Percentiles rank a stretch among this genome's conserved stretches.
Conservation (phyloP, 2,113 vertebrate species). For the Dasypus novemcinctus region DNA sequence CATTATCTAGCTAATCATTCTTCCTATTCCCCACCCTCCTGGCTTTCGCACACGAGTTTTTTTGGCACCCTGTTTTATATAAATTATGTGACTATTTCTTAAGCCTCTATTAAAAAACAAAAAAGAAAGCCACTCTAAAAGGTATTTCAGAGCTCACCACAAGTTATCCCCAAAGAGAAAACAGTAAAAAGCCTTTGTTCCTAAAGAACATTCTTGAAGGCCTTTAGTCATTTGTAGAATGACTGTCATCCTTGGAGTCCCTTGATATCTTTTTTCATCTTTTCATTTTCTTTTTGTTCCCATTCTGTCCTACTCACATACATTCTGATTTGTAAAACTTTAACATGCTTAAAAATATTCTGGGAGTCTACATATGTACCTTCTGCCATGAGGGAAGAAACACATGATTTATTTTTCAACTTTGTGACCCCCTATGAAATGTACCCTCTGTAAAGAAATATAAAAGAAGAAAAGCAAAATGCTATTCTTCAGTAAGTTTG, state of each 20-base stretch:
- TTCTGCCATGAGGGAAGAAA: neutral
- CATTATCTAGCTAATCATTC: neutral
- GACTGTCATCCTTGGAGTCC: neutral
- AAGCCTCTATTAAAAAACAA: neutral
- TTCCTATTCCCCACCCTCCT: neutral
- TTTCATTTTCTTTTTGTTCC: neutral
- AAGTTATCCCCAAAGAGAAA: neutral
- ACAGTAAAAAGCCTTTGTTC: neutral
- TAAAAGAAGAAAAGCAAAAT: neutral
- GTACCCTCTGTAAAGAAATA: neutral
- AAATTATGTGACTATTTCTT: neutral
- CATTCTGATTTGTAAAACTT: conserved; percentile 8
- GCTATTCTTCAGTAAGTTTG: neutral
- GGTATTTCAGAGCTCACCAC: neutral
- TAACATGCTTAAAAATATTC: neutral
- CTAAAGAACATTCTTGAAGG: neutral
- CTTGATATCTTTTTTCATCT: neutral
- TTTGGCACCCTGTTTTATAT: conserved; percentile 17
- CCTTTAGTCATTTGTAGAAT: conserved; percentile 18
- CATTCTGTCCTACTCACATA: neutral
- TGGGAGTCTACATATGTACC: neutral
- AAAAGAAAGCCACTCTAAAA: neutral
- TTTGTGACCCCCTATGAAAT: neutral
- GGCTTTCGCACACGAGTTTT: neutral
- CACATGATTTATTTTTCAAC: neutral